A percentile compares a stretch with the other conserved stretches of the same genome.
These are phyloP conservation scores for Spisula subtruncata DNA, from an alignment of 2,888 invertebrate genomes.

Conservation along the genomic window DNA sequence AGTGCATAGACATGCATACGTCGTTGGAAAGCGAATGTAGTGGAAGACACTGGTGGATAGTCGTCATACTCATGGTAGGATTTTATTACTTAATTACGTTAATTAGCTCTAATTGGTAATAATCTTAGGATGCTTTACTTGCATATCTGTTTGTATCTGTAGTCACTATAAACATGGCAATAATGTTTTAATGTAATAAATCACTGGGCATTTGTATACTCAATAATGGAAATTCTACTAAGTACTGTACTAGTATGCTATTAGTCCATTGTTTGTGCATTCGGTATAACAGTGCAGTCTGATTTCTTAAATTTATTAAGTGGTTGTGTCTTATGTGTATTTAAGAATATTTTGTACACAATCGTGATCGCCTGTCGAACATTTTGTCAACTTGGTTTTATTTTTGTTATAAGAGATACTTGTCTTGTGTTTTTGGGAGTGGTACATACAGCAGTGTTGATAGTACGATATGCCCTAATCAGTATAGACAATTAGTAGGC, in stretches of 20 bases:
- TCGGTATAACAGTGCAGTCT: too few species aligned
- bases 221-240: background rate
- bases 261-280: background rate
- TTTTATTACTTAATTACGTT: slow-evolving; percentile 3
- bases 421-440: too few species aligned
- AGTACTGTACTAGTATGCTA: background rate
- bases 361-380: background rate
- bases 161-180: background rate
- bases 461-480: too few species aligned
- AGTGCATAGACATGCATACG: background rate
- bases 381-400: background rate
- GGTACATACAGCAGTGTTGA: too few species aligned
- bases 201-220: too few species aligned
- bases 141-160: background rate
- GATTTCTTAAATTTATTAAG: background rate
- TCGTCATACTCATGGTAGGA: background rate
- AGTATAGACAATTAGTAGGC: too few species aligned
- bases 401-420: background rate
- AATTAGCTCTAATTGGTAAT: background rate
- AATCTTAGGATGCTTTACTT: background rate
- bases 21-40: background rate
- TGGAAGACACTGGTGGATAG: slow-evolving; percentile 9
- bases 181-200: too few species aligned
- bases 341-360: background rate
- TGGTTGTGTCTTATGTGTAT: background rate